A percentile compares a stretch with the other conserved stretches of the same genome.
phyloP scores from a whole-genome alignment of 2,797 vertebrate species.

The Ptychadena robeensis region DNA sequence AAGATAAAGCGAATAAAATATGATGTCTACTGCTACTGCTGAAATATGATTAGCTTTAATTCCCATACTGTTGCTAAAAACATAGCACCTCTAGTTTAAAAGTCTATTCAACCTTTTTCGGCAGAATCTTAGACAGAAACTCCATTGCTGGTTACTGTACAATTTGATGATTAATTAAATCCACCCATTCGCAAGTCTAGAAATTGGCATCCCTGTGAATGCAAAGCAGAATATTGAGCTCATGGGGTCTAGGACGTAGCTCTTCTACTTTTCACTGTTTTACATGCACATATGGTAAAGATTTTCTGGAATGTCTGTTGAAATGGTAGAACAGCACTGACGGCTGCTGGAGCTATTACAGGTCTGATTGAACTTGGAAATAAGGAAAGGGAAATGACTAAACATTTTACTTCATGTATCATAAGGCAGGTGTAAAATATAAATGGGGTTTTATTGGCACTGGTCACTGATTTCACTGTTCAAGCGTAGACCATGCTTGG shows the following conservation, averaged over 20 bases:
- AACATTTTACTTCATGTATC: background rate
- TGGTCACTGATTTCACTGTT: too few relatives aligned
- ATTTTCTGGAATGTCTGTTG: conserved; percentile 2
- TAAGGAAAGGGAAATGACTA: background rate
- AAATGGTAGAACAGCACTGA: background rate
- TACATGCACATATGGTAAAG: conserved; percentile 8
- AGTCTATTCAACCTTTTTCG: too few relatives aligned
- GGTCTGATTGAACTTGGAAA: background rate
- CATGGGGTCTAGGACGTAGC: background rate
- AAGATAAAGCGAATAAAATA: too few relatives aligned
- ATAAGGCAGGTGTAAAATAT: background rate
- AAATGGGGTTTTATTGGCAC: too few relatives aligned
- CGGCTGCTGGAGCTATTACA: conserved; percentile 3
- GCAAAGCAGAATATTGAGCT: background rate
- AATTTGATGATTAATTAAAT: background rate
- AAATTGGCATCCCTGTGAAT: conserved; percentile 17
- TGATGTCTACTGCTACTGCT: background rate
- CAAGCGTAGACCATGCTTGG: too few relatives aligned
- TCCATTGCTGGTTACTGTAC: background rate
- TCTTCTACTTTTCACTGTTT: background rate
- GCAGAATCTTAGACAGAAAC: background rate
- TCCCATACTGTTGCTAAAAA: background rate
- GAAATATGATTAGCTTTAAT: too few relatives aligned
- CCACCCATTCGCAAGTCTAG: background rate
- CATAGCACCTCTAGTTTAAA: background rate